A percentile compares a stretch with the other conserved stretches of the same genome.
Evolutionary conservation across 2,113 vertebrate genomes (phyloP).

Genomic region (Cyphomyrus plagiostoma): DNA sequence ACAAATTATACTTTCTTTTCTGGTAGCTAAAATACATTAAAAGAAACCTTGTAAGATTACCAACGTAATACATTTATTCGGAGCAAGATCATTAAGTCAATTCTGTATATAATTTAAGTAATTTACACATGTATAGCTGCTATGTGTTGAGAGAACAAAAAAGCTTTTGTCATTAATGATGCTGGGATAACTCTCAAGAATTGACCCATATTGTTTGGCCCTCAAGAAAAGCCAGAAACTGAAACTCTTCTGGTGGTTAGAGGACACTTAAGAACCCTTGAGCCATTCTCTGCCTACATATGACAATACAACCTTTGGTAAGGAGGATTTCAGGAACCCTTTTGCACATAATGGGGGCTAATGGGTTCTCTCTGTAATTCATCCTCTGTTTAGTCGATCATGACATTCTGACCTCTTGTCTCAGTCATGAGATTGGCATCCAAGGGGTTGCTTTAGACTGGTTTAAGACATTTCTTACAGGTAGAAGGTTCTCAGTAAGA

Average conservation of each 20-base stretch:
- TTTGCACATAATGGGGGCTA: background rate
- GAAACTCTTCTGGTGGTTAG: background rate
- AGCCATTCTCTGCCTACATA: background rate
- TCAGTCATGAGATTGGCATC: background rate
- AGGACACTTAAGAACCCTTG: background rate
- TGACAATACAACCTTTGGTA: background rate
- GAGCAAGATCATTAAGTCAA: background rate
- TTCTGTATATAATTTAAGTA: constrained; percentile 1
- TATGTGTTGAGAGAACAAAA: background rate
- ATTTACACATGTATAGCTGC: background rate
- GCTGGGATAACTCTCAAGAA: background rate
- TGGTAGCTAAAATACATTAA: background rate
- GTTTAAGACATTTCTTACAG: background rate
- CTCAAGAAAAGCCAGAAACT: background rate
- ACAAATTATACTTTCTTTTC: background rate
- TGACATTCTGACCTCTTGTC: background rate
- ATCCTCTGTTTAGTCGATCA: background rate
- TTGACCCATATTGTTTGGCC: background rate
- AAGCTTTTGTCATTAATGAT: background rate
- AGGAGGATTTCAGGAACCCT: background rate
- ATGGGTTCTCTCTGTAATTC: background rate
- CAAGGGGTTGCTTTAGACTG: background rate
- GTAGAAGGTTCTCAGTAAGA: background rate
- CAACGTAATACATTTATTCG: background rate
- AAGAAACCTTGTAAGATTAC: background rate